These are phyloP conservation scores for Anseranas semipalmata DNA, from an alignment of 2,113 vertebrate species.

Conservation along the genomic window DNA sequence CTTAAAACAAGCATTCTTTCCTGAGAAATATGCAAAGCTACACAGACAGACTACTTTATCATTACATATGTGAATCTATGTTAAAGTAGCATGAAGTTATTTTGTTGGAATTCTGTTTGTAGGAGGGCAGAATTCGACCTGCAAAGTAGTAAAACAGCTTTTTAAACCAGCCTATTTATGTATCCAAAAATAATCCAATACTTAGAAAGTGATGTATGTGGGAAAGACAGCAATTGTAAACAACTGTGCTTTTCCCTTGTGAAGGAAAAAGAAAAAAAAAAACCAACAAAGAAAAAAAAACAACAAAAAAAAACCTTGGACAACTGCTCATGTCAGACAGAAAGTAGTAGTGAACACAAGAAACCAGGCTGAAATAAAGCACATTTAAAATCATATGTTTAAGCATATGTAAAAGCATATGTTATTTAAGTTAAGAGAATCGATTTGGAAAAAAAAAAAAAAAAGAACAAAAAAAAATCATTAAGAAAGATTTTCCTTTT, in stretches of 20 bases:
- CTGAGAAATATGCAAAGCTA: not conserved
- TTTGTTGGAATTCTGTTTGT: not conserved
- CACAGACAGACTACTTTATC: not conserved
- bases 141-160: not conserved
- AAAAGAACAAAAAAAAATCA: not conserved
- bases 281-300: not conserved
- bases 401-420: too few relatives aligned
- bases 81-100: not conserved
- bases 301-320: too few relatives aligned
- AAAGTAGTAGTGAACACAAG: rapidly evolving
- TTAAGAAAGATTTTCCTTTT: rapidly evolving
- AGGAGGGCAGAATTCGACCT: not conserved
- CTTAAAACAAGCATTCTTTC: not conserved
- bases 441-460: not conserved
- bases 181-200: not conserved
- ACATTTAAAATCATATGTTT: not conserved
- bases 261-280: not conserved
- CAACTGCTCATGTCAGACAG: not conserved
- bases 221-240: not conserved
- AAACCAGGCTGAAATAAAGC: not conserved
- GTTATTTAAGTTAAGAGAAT: not conserved
- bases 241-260: not conserved
- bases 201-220: not conserved
- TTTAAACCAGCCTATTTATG: not conserved
- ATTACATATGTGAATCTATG: not conserved